A percentile compares a stretch with the other conserved stretches of the same genome.
Evolutionary conservation across 2,797 vertebrate species (phyloP).

Genomic region (Lagocephalus sceleratus): DNA sequence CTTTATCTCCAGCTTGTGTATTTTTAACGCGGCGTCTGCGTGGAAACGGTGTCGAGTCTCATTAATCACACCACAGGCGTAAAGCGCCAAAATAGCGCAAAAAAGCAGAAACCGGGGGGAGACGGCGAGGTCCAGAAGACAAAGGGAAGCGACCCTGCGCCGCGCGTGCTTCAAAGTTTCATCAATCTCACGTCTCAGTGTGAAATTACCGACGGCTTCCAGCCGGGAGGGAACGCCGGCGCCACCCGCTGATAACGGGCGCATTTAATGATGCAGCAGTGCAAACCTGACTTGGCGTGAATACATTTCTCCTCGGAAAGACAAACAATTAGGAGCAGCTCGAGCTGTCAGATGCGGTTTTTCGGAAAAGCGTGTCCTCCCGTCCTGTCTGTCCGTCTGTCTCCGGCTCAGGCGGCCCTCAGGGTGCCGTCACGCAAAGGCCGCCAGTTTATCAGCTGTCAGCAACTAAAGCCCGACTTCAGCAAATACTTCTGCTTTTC

Average conservation of each 20-base stretch:
- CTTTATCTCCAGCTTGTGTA: constrained; percentile 70
- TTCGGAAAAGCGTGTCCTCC: constrained; percentile 48
- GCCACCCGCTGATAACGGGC: constrained; percentile 67
- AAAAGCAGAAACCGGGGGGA: background rate
- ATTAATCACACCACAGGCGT: constrained; percentile 72
- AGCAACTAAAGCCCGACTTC: constrained; percentile 76
- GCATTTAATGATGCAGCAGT: constrained; percentile 65
- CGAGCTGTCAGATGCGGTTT: constrained; percentile 70
- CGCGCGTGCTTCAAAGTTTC: constrained; percentile 52
- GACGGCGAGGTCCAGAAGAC: constrained; percentile 39
- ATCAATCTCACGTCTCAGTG: constrained; percentile 43
- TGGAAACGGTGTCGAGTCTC: constrained; percentile 68
- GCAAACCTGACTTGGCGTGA: constrained; percentile 54
- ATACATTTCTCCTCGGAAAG: constrained; percentile 45
- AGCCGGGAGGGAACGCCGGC: constrained; percentile 28
- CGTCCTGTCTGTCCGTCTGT: constrained; percentile 30
- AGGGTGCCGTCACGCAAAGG: constrained; percentile 73
- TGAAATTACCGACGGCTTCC: constrained; percentile 62
- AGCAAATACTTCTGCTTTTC: constrained; percentile 59
- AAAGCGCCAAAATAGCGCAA: constrained; percentile 59
- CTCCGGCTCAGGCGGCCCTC: constrained; percentile 54
- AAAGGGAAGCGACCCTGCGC: constrained; percentile 23
- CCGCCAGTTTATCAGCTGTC: constrained; percentile 76
- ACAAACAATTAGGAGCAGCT: constrained; percentile 69
- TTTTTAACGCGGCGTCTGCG: constrained; percentile 66